Evolutionary conservation across 2,113 vertebrate genomes (phyloP).

Genomic region (Aptenodytes forsteri): DNA sequence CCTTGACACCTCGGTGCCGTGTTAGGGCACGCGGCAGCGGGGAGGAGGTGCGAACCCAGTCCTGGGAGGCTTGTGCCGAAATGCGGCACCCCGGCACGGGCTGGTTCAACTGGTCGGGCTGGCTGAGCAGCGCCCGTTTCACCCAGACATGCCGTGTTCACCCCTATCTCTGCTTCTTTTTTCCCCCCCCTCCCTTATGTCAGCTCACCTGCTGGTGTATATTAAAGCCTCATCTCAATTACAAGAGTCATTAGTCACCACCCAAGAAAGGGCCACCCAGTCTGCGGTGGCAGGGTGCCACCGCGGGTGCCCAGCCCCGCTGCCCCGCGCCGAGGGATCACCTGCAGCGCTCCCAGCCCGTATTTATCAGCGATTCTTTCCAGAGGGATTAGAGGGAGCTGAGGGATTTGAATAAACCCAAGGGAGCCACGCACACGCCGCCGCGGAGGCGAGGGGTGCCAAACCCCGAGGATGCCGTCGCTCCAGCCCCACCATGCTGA

Average conservation of each 20-base stretch:
- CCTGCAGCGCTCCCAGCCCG: not conserved
- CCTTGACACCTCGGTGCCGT: not conserved
- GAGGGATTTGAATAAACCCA: not conserved
- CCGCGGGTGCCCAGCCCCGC: not conserved
- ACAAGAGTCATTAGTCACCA: not conserved
- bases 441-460: not conserved
- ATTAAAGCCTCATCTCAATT: not conserved
- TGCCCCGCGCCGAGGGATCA: not conserved
- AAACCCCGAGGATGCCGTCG: fast-evolving
- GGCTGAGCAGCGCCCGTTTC: not conserved
- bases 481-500: not conserved
- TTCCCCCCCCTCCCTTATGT: not conserved
- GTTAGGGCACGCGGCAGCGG: not conserved
- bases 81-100: not conserved
- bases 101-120: not conserved
- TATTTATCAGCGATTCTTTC: fast-evolving
- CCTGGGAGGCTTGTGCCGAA: not conserved
- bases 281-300: not conserved
- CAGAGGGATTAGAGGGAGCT: not conserved
- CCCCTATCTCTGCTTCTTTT: not conserved
- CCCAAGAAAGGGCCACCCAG: conserved; percentile 35
- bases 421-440: fast-evolving
- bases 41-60: not conserved
- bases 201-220: not conserved
- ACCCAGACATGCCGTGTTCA: not conserved